These are phyloP conservation scores for Taphrorychus bicolor DNA, from an alignment of 2,888 invertebrate species.

Conservation along the genomic window DNA sequence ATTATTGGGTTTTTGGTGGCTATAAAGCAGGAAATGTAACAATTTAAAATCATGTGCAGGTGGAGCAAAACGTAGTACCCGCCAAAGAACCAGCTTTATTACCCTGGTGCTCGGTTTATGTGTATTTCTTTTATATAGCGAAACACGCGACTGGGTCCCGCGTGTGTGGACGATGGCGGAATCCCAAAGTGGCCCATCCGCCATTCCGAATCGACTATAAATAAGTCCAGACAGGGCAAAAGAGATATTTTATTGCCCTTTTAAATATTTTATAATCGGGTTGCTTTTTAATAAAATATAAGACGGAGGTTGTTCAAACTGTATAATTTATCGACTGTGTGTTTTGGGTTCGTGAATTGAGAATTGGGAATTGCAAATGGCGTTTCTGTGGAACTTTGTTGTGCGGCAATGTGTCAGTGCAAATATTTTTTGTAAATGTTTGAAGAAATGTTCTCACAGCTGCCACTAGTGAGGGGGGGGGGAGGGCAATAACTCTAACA, in stretches of 20 bases:
- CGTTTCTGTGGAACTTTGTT: too few species aligned
- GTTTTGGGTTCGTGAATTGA: too few species aligned
- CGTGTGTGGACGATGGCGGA: background rate
- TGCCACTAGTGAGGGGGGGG: too few species aligned
- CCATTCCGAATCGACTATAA: background rate
- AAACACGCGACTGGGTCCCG: background rate
- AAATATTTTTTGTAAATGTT: too few species aligned
- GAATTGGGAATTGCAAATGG: too few species aligned
- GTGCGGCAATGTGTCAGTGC: too few species aligned
- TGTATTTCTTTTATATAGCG: background rate
- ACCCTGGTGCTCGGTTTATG: background rate
- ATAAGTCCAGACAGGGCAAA: background rate
- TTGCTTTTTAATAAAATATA: slow-evolving; percentile 12
- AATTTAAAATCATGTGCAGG: background rate
- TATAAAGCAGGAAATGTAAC: background rate
- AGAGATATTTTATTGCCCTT: slow-evolving; percentile 39
- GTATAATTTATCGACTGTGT: too few species aligned
- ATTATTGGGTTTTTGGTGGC: too few species aligned
- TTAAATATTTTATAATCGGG: slow-evolving; percentile 10
- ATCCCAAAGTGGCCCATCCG: background rate
- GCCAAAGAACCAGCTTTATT: background rate
- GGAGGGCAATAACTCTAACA: too few species aligned
- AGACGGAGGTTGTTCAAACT: background rate
- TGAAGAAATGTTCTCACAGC: too few species aligned
- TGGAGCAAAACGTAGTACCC: background rate